Evolutionary conservation across 1,140 invertebrate species (phyloP).

Genomic region (Anastrepha ludens): DNA sequence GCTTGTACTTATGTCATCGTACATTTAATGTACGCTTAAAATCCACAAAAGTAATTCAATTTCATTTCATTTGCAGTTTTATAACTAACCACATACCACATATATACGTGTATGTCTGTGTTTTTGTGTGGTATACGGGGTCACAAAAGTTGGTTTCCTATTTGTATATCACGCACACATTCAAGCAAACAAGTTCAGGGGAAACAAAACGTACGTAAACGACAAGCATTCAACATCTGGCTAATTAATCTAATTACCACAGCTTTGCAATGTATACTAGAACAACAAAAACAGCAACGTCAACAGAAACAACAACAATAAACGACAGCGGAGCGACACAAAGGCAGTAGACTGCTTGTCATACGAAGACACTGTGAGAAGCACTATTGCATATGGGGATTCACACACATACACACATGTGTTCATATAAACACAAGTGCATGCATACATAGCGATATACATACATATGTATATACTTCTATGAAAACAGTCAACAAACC

Average conservation of each 20-base stretch:
- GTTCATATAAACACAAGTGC: background rate
- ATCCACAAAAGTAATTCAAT: slow-evolving; percentile 32
- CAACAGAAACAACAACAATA: background rate
- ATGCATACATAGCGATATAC: background rate
- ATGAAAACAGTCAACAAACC: background rate
- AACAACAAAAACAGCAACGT: background rate
- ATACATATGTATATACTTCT: background rate
- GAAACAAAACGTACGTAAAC: slow-evolving; percentile 12
- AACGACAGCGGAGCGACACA: background rate
- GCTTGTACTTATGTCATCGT: background rate
- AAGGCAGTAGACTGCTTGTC: background rate
- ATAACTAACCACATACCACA: background rate
- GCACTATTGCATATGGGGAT: background rate
- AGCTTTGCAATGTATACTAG: slow-evolving; percentile 11
- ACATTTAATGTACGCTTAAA: background rate
- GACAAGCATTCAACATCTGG: slow-evolving; percentile 48
- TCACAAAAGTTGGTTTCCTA: too few species aligned
- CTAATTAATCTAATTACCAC: slow-evolving; percentile 53
- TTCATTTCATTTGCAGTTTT: slow-evolving; percentile 32
- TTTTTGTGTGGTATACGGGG: too few species aligned
- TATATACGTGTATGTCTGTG: too few species aligned
- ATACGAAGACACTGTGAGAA: background rate
- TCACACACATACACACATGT: background rate
- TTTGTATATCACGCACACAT: background rate
- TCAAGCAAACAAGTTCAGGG: background rate